Percentiles rank a stretch among this genome's conserved stretches.
These are phyloP conservation scores for Mesoclemmys tuberculata DNA, from an alignment of 2,113 vertebrate genomes.

Conservation along the genomic window DNA sequence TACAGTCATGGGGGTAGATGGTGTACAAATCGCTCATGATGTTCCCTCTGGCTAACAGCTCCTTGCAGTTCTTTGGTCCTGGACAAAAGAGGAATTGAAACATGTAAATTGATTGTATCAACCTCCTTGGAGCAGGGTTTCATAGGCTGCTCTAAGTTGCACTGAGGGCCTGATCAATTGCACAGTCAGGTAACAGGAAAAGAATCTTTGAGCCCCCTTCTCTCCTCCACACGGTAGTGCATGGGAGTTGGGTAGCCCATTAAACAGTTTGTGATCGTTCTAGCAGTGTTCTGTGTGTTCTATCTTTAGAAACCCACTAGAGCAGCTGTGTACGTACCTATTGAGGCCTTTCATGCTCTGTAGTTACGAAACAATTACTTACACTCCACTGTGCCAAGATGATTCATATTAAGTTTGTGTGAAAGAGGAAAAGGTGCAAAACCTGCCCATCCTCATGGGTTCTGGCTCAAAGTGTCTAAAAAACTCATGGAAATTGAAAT, in stretches of 20 bases:
- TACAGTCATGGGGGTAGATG: not conserved
- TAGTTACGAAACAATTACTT: not conserved
- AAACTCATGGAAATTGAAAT: not conserved
- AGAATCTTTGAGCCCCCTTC: not conserved
- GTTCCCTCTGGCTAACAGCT: not conserved
- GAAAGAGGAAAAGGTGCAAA: not conserved
- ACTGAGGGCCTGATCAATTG: not conserved
- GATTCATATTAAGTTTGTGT: not conserved
- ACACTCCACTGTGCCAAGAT: not conserved
- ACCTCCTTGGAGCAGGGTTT: not conserved
- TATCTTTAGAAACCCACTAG: not conserved
- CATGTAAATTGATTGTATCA: not conserved
- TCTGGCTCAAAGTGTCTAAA: not conserved
- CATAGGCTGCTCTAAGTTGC: not conserved
- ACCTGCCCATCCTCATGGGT: not conserved
- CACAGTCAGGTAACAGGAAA: not conserved
- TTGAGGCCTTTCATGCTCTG: not conserved
- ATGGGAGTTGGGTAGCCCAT: not conserved
- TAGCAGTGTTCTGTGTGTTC: not conserved
- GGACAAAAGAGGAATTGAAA: not conserved
- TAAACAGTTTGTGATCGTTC: not conserved
- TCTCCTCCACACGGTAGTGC: not conserved
- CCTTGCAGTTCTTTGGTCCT: constrained; percentile 27
- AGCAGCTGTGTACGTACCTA: not conserved
- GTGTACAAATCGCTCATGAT: constrained; percentile 34